Conservation (phyloP, 2,888 invertebrate species). For the Yponomeuta plumbellus region DNA sequence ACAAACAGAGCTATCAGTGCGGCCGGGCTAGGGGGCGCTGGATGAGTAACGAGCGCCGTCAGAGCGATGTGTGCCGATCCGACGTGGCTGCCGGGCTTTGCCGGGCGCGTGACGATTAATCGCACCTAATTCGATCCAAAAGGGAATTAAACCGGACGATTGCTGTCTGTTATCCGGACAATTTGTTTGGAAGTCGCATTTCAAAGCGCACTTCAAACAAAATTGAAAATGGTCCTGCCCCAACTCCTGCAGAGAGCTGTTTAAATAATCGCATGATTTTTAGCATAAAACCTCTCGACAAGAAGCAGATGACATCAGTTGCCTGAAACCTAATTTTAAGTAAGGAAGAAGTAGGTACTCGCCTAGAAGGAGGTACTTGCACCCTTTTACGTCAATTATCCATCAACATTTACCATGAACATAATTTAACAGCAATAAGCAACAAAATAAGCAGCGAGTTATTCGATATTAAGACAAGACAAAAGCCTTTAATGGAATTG, state of each 20-base stretch:
- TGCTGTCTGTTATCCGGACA: constrained; percentile 64
- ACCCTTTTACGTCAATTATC: too few relatives aligned
- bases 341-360: too few relatives aligned
- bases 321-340: too few relatives aligned
- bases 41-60: constrained; percentile 73
- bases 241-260: neutral
- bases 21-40: constrained; percentile 50
- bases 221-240: neutral
- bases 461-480: neutral
- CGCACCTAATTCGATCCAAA: constrained; percentile 72
- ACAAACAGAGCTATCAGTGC: constrained; percentile 53
- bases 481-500: constrained; percentile 34
- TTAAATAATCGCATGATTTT: neutral
- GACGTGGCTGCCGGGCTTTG: constrained; percentile 45
- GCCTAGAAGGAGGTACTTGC: too few relatives aligned
- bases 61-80: constrained; percentile 68
- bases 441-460: neutral
- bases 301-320: too few relatives aligned
- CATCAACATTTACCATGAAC: neutral
- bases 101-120: constrained; percentile 69
- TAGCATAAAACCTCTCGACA: neutral
- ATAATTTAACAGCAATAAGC: neutral
- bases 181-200: constrained; percentile 47
- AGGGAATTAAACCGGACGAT: constrained; percentile 73
- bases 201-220: neutral